Evolutionary conservation across 37 sponge, comb jelly and placozoan genomes (phyloP), one percentile per base, ranked within the genome.

Genomic region (Diacarnus erythraeanus): DNA sequence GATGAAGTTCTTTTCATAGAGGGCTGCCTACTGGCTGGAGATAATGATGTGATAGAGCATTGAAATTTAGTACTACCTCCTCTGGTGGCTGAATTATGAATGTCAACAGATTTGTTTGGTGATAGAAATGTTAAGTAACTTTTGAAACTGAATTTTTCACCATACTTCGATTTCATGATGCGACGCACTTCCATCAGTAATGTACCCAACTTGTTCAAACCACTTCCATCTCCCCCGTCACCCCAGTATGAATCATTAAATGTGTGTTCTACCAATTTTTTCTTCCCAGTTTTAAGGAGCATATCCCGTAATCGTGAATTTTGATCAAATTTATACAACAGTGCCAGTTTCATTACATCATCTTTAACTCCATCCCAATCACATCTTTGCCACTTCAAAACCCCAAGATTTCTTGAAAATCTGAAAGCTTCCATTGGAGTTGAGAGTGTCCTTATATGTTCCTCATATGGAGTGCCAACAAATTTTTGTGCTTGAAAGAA

Each of bases 401-500:
- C 79, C 5, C 36, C 23, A 0, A 81, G 88, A 1, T 77, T 37
- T 3, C 92, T 64, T 42, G 92, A 84, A 15, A 83, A 26, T 4
- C 79, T 60, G 64, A 92, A 92, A 37, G 92, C 88, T 27, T 87
- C 81, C 22, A 88, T 43, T 10, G 92, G 65, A 0, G 66, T 30
- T 0, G 54, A 36, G 20, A 79, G 23, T 44, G 37, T 72, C 27
- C 92, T 39, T 1, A 92, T 80, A 8, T 37, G 34, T 36, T 87
- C 82, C 12, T 33, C 77, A 59, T 86, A 86, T 69, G 92, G 92
- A 3, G 92, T 92, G 0, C 92, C 92, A 3, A 84, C 70, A 80
- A 87, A 92, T 42, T 92, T 92, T 42, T 92, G 92, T 64, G 92
- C 88, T 59, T 92, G 92, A 68, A 92, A 92, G 68, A 82, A 92